These are phyloP conservation scores for Hemiprocne comata DNA, from an alignment of 2,113 vertebrate genomes.

Conservation along the genomic window DNA sequence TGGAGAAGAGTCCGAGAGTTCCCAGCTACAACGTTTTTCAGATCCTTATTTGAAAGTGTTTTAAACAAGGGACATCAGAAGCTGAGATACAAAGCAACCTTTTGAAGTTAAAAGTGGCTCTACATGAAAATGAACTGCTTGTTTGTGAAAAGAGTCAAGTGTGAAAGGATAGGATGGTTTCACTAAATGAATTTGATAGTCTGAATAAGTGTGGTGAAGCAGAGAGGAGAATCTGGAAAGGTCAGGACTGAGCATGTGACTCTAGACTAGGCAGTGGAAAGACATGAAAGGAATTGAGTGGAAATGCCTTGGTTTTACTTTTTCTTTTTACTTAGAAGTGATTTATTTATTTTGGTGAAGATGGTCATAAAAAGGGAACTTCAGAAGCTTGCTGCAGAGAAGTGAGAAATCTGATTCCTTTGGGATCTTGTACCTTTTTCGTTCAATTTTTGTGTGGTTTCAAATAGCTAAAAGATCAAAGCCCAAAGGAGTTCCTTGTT, in stretches of 20 bases:
- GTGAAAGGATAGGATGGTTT: slow-evolving; percentile 74
- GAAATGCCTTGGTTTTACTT: slow-evolving; percentile 51
- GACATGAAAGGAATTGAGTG: slow-evolving; percentile 64
- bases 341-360: slow-evolving; percentile 59
- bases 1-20: background rate
- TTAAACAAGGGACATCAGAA: slow-evolving; percentile 67
- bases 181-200: slow-evolving; percentile 77
- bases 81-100: slow-evolving; percentile 68
- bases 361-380: slow-evolving; percentile 27
- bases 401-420: slow-evolving; percentile 33
- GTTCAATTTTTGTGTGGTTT: slow-evolving; percentile 50
- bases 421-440: slow-evolving; percentile 46
- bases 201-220: slow-evolving; percentile 68
- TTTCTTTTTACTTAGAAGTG: slow-evolving; percentile 8
- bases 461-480: slow-evolving; percentile 56
- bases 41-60: slow-evolving; percentile 67
- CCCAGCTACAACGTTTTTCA: background rate
- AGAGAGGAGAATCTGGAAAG: slow-evolving; percentile 74
- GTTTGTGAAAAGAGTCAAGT: slow-evolving; percentile 74
- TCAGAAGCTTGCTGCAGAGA: slow-evolving; percentile 3
- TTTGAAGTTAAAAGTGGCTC: slow-evolving; percentile 75
- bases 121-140: slow-evolving; percentile 74
- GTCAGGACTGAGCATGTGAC: slow-evolving; percentile 70
- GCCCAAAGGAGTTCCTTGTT: slow-evolving; percentile 16
- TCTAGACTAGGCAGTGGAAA: slow-evolving; percentile 29